Percentiles rank a stretch among this genome's conserved stretches.
Conservation (phyloP, 2,888 invertebrate species). For the Linyphia triangularis region DNA sequence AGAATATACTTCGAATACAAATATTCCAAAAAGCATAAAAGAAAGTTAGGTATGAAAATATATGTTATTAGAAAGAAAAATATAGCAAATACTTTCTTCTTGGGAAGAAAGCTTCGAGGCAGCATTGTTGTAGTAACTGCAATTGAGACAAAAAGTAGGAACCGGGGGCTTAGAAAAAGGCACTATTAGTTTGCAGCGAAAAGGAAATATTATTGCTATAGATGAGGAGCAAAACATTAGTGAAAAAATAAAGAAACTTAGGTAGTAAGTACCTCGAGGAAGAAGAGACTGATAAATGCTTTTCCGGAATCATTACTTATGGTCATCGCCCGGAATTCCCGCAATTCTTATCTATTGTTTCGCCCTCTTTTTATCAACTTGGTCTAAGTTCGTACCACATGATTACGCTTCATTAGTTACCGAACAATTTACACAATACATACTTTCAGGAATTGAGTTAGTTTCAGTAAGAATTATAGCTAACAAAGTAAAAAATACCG, state of each 20-base stretch:
- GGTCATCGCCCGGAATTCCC: slow-evolving; percentile 44
- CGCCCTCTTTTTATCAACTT: slow-evolving; percentile 34
- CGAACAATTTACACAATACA: neutral
- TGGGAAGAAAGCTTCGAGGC: neutral
- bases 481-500: too few relatives aligned
- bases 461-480: too few relatives aligned
- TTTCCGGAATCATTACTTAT: slow-evolving; percentile 62
- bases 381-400: slow-evolving; percentile 38
- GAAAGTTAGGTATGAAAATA: neutral
- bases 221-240: slow-evolving; percentile 41
- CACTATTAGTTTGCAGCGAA: slow-evolving; percentile 41
- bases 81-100: neutral
- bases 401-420: slow-evolving; percentile 15
- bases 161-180: slow-evolving; percentile 13
- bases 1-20: neutral
- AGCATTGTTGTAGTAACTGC: slow-evolving; percentile 23
- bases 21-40: neutral
- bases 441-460: too few relatives aligned
- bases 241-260: slow-evolving; percentile 43
- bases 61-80: slow-evolving; percentile 4
- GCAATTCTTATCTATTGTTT: slow-evolving; percentile 50
- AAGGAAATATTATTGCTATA: slow-evolving; percentile 59
- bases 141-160: slow-evolving; percentile 30
- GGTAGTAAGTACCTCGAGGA: slow-evolving; percentile 25
- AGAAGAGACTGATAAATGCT: slow-evolving; percentile 57